phyloP scores from a whole-genome alignment of 2,888 invertebrate species.

The Ecliptopera silaceata region DNA sequence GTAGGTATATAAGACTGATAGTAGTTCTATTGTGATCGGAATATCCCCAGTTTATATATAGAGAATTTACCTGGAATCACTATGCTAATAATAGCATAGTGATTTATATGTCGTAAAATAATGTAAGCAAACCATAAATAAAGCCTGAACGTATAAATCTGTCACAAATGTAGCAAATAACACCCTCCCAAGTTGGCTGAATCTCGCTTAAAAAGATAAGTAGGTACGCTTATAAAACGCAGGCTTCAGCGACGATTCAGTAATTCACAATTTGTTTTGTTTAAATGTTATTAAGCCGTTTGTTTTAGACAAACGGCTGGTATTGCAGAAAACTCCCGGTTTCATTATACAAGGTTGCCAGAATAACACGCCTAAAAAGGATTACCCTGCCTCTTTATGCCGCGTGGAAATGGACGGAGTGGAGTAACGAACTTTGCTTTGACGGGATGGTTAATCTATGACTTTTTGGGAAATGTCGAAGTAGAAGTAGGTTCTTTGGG shows the following conservation, averaged over 20 bases:
- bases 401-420: slow-evolving; percentile 35
- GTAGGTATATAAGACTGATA: no score
- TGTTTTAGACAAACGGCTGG: slow-evolving; percentile 47
- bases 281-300: slow-evolving; percentile 47
- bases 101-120: slow-evolving; percentile 1
- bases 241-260: slow-evolving; percentile 38
- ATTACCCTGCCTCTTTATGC: slow-evolving; percentile 41
- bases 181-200: slow-evolving; percentile 9
- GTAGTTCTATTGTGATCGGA: no score
- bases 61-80: neutral
- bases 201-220: slow-evolving; percentile 24
- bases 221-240: neutral
- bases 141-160: slow-evolving; percentile 13
- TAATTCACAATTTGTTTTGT: slow-evolving; percentile 55
- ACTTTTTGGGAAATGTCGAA: slow-evolving; percentile 3
- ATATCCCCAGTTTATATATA: no score
- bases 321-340: slow-evolving; percentile 33
- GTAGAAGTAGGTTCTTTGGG: no score
- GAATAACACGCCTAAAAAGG: slow-evolving; percentile 38
- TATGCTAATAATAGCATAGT: neutral
- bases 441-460: slow-evolving; percentile 35
- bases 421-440: slow-evolving; percentile 42
- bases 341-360: slow-evolving; percentile 39
- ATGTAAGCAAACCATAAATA: slow-evolving; percentile 8
- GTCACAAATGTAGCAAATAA: slow-evolving; percentile 20